Evolutionary conservation across 2,113 vertebrate species (phyloP), one percentile per base, ranked within the genome.

Genomic region (Oreochromis niloticus): DNA sequence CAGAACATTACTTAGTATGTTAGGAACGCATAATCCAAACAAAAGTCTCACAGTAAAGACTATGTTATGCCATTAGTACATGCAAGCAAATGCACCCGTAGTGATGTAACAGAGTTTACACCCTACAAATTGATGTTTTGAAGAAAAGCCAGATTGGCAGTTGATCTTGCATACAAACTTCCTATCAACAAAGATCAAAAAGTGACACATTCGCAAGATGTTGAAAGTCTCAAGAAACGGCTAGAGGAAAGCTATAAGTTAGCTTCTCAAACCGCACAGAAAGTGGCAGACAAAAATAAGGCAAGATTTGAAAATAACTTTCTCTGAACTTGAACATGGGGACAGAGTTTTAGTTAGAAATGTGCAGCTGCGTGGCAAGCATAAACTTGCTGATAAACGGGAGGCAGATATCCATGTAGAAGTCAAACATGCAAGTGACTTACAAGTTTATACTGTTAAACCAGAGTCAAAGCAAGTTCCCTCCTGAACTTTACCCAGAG

Each of bases 191-290:
- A 63, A 82, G 81, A 17, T 41, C 32, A 7, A 24, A 24, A 34
- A 22, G 6, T n/a, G 6, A n/a, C 63, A 6, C 48, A 43, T 19
- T 39, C 5, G 3, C 30, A 83, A 22, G 39, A 54, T 55, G 63
- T 83, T 6, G 7, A 71, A 24, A 41, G 24, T 3, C 63, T 83
- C 32, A 41, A 30, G 4, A 27, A 2, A 1, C 22, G 13, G 0
- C 6, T 10, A 8, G n/a, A 71, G 6, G 82, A 71, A 55, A 83
- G 63, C 0, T 83, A 83, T 22, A 52, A 39, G 13, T 6, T 83
- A 24, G 46, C 81, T 22, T 52, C n/a, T 9, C 0, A 0, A 24
- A 52, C 24, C 11, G 9, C 59, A 14, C 17, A 32, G 5, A 57
- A 84, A 24, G 14, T 57, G 3, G 71, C 56, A 2, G 7, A 14